Evolutionary conservation across 2,113 vertebrate species (phyloP).

Genomic region (Heptranchias perlo): DNA sequence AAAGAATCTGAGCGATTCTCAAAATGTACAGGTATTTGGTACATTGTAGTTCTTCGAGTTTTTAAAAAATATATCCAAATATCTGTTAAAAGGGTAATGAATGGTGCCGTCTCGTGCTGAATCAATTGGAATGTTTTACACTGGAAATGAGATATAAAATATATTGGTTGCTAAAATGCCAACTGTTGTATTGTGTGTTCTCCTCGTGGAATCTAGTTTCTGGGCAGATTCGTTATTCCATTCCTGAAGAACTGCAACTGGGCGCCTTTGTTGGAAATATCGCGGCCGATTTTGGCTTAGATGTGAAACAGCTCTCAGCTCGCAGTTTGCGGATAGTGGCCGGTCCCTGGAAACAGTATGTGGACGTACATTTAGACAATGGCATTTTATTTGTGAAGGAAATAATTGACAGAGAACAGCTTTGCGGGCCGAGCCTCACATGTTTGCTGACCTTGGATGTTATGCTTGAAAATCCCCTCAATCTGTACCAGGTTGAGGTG

Average conservation of each 20-base stretch:
- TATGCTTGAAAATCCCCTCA: slow-evolving; percentile 50
- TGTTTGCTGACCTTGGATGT: slow-evolving; percentile 51
- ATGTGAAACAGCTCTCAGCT: slow-evolving; percentile 41
- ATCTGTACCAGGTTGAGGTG: slow-evolving; percentile 48
- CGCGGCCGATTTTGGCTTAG: slow-evolving; percentile 48
- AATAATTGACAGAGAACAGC: slow-evolving; percentile 54
- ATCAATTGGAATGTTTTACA: not conserved
- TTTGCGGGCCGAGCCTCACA: slow-evolving; percentile 45
- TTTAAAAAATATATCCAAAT: not conserved
- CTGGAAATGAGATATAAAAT: slow-evolving; percentile 3
- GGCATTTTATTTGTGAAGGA: slow-evolving; percentile 51
- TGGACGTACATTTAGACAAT: slow-evolving; percentile 49
- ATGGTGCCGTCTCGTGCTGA: not conserved
- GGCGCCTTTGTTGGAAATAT: slow-evolving; percentile 49
- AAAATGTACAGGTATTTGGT: not conserved
- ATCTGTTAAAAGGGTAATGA: not conserved
- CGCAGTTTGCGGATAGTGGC: slow-evolving; percentile 46
- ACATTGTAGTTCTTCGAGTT: not conserved
- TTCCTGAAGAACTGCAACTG: slow-evolving; percentile 48
- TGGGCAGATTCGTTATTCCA: slow-evolving; percentile 56
- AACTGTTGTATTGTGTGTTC: slow-evolving; percentile 56
- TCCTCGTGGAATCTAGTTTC: slow-evolving; percentile 54
- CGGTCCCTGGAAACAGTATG: slow-evolving; percentile 45
- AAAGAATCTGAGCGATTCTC: not conserved
- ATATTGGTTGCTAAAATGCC: slow-evolving; percentile 40